Base-by-base conservation (phyloP, 1,140 invertebrate genomes). In the Drosophila tropicalis region DNA sequence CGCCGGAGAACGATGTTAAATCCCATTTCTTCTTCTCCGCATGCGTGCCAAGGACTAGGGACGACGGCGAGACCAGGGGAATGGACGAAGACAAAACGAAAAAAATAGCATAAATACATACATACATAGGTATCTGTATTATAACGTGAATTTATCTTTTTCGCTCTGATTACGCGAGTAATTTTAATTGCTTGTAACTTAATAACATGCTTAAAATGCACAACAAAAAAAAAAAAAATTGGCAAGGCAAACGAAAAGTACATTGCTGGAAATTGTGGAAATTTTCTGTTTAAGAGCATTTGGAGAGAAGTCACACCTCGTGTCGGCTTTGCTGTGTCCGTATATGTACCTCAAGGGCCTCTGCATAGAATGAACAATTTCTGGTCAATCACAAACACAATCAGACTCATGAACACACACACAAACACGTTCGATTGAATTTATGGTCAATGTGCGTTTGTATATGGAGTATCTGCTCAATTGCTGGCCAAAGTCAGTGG, bases 131-230 rank as follows among this genome's bases (percentile, higher is more conserved):
- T 47, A 47, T 47, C 44, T 51, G 44, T 51, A 51, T 89, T 89
- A 89, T 84, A 79, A 84, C 77, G 64, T 67, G 84, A 84, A 89
- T 89, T 89, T 89, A 89, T 89, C 84, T 87, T 87, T 79, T 76
- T 89, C 84, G 84, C 84, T 89, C 84, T 89, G 84, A 89, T 89
- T 89, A 89, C 84, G 80, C 80, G 84, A 71, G 84, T 89, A 89
- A 89, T 89, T 89, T 89, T 89, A 89, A 89, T 89, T 89, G 84
- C 84, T 75, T 75, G 84, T 80, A 89, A 89, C 84, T 89, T 89
- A 84, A 89, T 89, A 89, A 89, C 67, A 58, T 41, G 73, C 72
- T 60, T 75, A 70, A 77, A 74, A 77, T 44, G 66, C 29, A 29
- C 5, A 29, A 29, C n/a, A 29, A 29, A 29, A 29, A 29, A n/a